Base-by-base conservation (phyloP, 2,113 vertebrate species). In the Percopsis transmontana region DNA sequence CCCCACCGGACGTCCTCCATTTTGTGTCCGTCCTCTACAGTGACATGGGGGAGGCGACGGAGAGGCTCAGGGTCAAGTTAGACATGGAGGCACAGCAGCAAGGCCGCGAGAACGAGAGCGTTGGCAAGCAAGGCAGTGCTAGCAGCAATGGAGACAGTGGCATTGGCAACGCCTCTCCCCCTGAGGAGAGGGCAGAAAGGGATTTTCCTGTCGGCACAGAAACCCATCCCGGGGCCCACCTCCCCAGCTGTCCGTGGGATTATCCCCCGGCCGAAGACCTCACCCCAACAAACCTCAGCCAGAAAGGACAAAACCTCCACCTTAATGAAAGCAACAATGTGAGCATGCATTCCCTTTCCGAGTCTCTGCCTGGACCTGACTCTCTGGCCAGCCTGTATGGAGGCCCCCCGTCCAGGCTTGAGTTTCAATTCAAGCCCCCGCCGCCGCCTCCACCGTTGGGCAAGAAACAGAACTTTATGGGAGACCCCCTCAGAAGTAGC, bases 131-230 rank as follows among this genome's bases (percentile, higher is more conserved):
- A 47, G 90, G 94, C 5, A 95, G 95, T 2, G 93, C 94, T 39
- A 96, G 95, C 86, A 97, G 96, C 77, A 97, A 94, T 70, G 96
- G 96, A 1, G 97, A 98, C 58, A 97, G 96, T 0, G 97, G 96
- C 20, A 95, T 99, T 33, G 96, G 94, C 44, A 97, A 96, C 58
- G 72, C 76, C 1, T 95, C 97, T 58, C 92, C 92, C 67, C 94
- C 93, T 66, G 95, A 96, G 70, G 95, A 97, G 73, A 95, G 94
- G 77, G 88, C 77, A 40, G 92, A 93, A 60, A 91, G 93, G 58
- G 95, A 96, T 87, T 90, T 97, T 16, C 93, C 96, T 48, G 90
- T 92, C 2, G 93, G 92, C 80, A 88, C 94, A 70, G 95, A 87
- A 33, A 91, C 82, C 74, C 84, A 85, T 56, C 74, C 91, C 0